Evolutionary conservation across 1,140 invertebrate species (phyloP), one percentile per base, ranked within the genome.

Genomic region (Oncopodura yosiiana): DNA sequence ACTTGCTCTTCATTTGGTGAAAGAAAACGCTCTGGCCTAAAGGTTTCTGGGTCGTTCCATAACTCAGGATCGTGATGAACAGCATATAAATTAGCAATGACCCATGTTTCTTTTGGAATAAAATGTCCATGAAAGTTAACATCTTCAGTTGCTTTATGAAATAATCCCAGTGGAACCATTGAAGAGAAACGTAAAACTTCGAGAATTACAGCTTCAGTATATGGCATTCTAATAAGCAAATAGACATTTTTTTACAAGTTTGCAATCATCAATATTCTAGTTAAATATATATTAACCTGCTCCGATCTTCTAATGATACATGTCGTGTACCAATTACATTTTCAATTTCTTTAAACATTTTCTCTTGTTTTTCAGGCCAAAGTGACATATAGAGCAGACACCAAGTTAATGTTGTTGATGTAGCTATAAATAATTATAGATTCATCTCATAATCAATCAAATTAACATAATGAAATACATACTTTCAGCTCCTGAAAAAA

Each of bases 1-100:
- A 93, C 79, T n/a, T 69, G 55, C 67, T 84, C 84, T 24, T 83
- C 39, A 21, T 53, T 24, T 27, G 14, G 14, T 11, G 38, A 50
- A 6, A 76, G 50, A 68, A 75, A 76, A 49, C 74, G 65, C 41
- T 74, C 69, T 4, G 75, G 74, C 19, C 63, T 53, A 54, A 71
- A 76, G 18, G 49, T 53, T 18, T 69, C 62, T 3, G 74, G 73
- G 5, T 73, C 61, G 1, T 67, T 65, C 59, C 73, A 75, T n/a
- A 69, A 50, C 6, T 58, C 56, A 0, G 67, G 60, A 59, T 75
- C 68, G 23, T 68, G 67, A 57, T 67, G 68, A 65, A 72, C 69
- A 1, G 65, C 66, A 42, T 65, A 72, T 19, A 73, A 49, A 53
- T 75, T 73, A 6, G 69, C 65, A 1, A 72, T 55, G 9, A 73